Evolutionary conservation across 2,888 invertebrate species (phyloP).

Genomic region (Metalampra italica): DNA sequence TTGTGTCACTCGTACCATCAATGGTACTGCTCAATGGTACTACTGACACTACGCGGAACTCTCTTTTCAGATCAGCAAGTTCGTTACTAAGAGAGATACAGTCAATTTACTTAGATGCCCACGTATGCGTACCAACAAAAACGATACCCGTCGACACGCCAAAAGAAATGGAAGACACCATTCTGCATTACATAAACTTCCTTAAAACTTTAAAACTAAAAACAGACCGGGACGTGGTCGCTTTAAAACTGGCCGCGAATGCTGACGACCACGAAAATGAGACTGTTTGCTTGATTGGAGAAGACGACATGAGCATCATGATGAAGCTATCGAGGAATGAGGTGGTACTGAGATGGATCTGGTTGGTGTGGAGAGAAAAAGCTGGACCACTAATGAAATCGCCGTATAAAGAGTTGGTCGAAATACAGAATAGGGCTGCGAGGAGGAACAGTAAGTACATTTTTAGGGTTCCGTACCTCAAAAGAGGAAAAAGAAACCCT

Average conservation of each 20-base stretch:
- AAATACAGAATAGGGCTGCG: conserved; percentile 81
- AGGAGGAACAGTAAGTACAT: conserved; percentile 56
- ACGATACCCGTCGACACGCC: conserved; percentile 26
- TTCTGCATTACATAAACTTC: conserved; percentile 36
- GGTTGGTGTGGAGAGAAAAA: conserved; percentile 83
- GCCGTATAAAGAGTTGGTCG: conserved; percentile 73
- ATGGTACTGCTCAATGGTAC: no score
- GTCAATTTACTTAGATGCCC: conserved; percentile 76
- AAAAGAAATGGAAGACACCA: conserved; percentile 41
- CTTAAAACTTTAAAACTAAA: conserved; percentile 20
- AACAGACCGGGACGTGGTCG: not conserved
- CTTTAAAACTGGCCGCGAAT: conserved; percentile 24
- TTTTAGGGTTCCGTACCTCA: no score
- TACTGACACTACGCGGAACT: no score
- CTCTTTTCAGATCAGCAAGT: conserved; percentile 28
- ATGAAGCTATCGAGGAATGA: conserved; percentile 72
- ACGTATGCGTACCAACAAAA: conserved; percentile 70
- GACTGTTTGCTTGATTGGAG: conserved; percentile 77
- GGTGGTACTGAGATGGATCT: conserved; percentile 77
- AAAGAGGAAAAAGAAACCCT: no score
- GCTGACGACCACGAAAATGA: conserved; percentile 11
- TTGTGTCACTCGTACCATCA: no score
- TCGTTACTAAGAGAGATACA: conserved; percentile 73
- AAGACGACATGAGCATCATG: conserved; percentile 80
- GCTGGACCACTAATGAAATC: conserved; percentile 77